These are phyloP conservation scores for Yponomeuta evonymella DNA, from an alignment of 2,888 invertebrate species.

Conservation along the genomic window DNA sequence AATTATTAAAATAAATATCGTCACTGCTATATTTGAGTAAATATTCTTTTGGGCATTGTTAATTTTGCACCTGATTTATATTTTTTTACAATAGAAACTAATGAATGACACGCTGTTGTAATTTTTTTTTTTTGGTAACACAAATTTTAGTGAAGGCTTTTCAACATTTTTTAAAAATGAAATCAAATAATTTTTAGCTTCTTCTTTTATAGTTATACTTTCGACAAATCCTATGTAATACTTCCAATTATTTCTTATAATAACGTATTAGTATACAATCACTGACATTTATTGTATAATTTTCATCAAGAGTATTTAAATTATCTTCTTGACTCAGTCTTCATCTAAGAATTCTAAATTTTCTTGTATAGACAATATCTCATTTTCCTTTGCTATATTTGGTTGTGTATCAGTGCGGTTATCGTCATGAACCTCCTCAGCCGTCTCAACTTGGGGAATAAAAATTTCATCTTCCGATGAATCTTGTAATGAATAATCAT, in stretches of 20 bases:
- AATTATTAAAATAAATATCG: too few relatives aligned
- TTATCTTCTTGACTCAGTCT: too few relatives aligned
- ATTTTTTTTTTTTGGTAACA: conserved; percentile 12
- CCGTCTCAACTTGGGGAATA: too few relatives aligned
- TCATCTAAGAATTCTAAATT: too few relatives aligned
- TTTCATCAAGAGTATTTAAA: too few relatives aligned
- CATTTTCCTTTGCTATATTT: too few relatives aligned
- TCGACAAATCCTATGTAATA: conserved; percentile 16
- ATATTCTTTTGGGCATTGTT: background rate
- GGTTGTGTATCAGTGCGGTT: too few relatives aligned
- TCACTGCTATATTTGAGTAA: too few relatives aligned
- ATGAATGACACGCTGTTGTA: conserved; percentile 11
- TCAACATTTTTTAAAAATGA: conserved; percentile 13
- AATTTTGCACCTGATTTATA: conserved; percentile 2
- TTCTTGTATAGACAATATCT: too few relatives aligned
- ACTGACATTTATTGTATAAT: background rate
- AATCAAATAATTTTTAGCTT: conserved; percentile 7
- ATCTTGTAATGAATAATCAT: too few relatives aligned
- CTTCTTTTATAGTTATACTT: conserved; percentile 5
- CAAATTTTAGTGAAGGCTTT: conserved; percentile 16
- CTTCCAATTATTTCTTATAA: conserved; percentile 16
- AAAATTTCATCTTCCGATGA: too few relatives aligned
- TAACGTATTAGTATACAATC: conserved; percentile 16
- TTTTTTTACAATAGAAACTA: conserved; percentile 12
- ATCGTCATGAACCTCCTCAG: too few relatives aligned